phyloP scores from a whole-genome alignment of 2,113 vertebrate species.

The Emydocephalus ijimae region DNA sequence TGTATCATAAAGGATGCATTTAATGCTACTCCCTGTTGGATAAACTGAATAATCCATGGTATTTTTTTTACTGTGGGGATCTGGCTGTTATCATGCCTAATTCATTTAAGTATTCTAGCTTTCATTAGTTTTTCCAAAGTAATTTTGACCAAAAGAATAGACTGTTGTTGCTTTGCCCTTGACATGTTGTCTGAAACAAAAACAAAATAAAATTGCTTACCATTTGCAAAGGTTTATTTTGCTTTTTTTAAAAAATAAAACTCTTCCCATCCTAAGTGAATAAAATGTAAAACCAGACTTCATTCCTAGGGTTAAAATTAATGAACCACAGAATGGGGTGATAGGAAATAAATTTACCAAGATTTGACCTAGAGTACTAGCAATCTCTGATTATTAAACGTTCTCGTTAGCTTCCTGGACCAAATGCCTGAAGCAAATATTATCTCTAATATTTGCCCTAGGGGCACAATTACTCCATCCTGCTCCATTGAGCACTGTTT shows the following conservation, averaged over 20 bases:
- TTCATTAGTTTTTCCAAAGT: background rate
- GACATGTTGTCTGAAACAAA: background rate
- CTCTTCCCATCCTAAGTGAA: background rate
- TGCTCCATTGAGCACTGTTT: background rate
- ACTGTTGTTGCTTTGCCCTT: background rate
- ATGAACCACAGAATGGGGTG: background rate
- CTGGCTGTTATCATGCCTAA: background rate
- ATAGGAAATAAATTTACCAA: conserved; percentile 1
- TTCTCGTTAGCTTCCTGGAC: background rate
- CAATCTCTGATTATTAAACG: background rate
- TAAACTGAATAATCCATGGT: background rate
- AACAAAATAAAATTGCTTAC: background rate
- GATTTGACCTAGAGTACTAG: background rate
- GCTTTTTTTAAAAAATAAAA: background rate
- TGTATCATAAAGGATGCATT: background rate
- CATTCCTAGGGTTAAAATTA: conserved; percentile 5
- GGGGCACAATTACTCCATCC: background rate
- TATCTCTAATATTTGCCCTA: background rate
- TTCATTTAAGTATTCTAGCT: background rate
- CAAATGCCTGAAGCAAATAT: background rate
- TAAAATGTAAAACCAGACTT: conserved; percentile 1
- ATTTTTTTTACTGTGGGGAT: background rate
- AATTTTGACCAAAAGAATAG: conserved; percentile 4
- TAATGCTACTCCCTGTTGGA: background rate
- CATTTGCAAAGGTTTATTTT: background rate